These are phyloP conservation scores for Phanerotoma sp. DNA, from an alignment of 2,888 invertebrate species.

Conservation along the genomic window DNA sequence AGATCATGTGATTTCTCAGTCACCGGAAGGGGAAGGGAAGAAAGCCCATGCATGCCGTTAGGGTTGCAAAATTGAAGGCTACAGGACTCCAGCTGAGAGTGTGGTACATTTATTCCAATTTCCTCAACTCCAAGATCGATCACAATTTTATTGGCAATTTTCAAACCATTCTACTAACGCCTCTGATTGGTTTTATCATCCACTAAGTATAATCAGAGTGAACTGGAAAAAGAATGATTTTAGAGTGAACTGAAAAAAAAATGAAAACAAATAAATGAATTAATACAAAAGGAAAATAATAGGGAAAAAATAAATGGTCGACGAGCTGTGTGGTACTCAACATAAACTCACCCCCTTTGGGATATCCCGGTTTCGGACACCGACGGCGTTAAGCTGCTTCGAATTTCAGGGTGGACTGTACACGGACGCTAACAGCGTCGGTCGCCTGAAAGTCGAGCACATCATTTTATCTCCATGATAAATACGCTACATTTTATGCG, in stretches of 20 bases:
- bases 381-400: background rate
- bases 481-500: constrained; percentile 57
- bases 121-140: constrained; percentile 44
- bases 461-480: constrained; percentile 57
- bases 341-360: constrained; percentile 5
- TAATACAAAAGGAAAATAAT: no score
- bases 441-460: constrained; percentile 53
- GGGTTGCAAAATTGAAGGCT: constrained; percentile 51
- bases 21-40: constrained; percentile 7
- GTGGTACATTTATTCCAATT: constrained; percentile 50
- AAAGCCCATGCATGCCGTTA: constrained; percentile 2
- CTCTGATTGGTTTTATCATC: no score
- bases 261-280: background rate
- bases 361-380: constrained; percentile 9
- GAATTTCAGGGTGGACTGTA: constrained; percentile 40
- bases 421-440: constrained; percentile 41
- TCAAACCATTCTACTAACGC: constrained; percentile 44
- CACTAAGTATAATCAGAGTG: no score
- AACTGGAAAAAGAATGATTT: no score
- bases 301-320: background rate
- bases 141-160: constrained; percentile 56
- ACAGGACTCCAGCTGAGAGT: constrained; percentile 18
- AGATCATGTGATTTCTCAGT: constrained; percentile 23
- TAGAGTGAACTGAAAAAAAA: no score
- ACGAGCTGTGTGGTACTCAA: constrained; percentile 6